A percentile compares a stretch with the other conserved stretches of the same genome.
Evolutionary conservation across 2,888 invertebrate genomes (phyloP).

Genomic region (Campoletis raptor): DNA sequence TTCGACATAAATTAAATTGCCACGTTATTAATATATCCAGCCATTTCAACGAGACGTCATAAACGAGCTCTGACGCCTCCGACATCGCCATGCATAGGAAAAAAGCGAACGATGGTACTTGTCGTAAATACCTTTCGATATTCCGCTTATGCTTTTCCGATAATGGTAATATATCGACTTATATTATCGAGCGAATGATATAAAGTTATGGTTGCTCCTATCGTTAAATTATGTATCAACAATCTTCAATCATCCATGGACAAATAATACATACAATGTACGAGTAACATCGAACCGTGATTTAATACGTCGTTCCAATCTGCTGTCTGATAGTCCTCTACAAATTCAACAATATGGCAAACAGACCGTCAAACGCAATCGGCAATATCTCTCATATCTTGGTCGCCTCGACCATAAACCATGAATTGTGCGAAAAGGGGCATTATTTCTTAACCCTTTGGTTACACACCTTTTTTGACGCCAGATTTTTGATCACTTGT

Average conservation of each 20-base stretch:
- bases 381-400: conserved; percentile 32
- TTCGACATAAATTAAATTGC: conserved; percentile 33
- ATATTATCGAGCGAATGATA: conserved; percentile 16
- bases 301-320: conserved; percentile 37
- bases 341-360: conserved; percentile 9
- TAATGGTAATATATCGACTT: conserved; percentile 27
- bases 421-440: neutral
- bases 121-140: conserved; percentile 48
- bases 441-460: neutral
- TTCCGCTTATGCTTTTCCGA: conserved; percentile 25
- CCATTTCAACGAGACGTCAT: conserved; percentile 47
- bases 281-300: conserved; percentile 25
- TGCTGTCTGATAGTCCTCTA: conserved; percentile 1
- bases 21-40: conserved; percentile 59
- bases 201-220: conserved; percentile 2
- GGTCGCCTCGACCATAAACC: conserved; percentile 25
- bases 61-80: conserved; percentile 19
- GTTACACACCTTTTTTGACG: neutral
- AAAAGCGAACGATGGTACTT: neutral
- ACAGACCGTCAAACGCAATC: conserved; percentile 4
- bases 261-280: neutral
- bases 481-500: too few species aligned
- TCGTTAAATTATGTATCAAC: conserved; percentile 54
- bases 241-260: conserved; percentile 29
- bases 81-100: neutral